Evolutionary conservation across 37 sponge, comb jelly and placozoan genomes (phyloP).

Genomic region (Ephydatia muelleri): DNA sequence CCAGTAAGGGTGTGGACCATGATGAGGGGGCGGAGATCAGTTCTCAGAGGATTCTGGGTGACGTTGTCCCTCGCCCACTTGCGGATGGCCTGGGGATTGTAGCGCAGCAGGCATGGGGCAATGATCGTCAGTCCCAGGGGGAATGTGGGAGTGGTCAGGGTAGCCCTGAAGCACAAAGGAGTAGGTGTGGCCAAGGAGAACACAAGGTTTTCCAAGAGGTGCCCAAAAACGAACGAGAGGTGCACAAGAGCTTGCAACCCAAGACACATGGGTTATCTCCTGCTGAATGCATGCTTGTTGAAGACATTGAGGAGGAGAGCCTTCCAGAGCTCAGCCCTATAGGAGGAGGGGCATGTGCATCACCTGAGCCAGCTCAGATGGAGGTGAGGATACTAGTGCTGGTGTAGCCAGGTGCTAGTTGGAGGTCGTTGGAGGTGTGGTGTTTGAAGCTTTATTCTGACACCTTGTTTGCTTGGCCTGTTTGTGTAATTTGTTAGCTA

Average conservation of each 20-base stretch:
- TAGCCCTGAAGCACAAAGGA: background rate
- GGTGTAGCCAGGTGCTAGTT: too few relatives aligned
- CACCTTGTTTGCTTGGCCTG: too few relatives aligned
- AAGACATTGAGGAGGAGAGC: conserved; percentile 9
- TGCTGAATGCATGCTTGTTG: background rate
- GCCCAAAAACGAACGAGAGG: background rate
- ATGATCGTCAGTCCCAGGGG: background rate
- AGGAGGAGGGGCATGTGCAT: background rate
- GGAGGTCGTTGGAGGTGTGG: too few relatives aligned
- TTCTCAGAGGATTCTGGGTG: background rate
- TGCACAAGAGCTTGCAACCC: too few relatives aligned
- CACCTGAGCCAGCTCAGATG: background rate
- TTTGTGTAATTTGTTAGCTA: too few relatives aligned
- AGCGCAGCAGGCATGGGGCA: background rate
- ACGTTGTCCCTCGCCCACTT: background rate
- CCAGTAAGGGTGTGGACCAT: background rate
- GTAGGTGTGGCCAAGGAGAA: background rate
- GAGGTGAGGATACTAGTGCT: too few relatives aligned
- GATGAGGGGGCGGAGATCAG: background rate
- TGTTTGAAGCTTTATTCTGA: too few relatives aligned
- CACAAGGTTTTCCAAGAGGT: background rate
- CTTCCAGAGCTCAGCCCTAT: background rate
- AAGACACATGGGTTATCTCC: background rate
- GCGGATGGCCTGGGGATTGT: background rate
- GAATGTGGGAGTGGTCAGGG: too few relatives aligned